Evolutionary conservation across 2,888 invertebrate species (phyloP), one percentile per base, ranked within the genome.

Genomic region (Drosophila flavopinicola): DNA sequence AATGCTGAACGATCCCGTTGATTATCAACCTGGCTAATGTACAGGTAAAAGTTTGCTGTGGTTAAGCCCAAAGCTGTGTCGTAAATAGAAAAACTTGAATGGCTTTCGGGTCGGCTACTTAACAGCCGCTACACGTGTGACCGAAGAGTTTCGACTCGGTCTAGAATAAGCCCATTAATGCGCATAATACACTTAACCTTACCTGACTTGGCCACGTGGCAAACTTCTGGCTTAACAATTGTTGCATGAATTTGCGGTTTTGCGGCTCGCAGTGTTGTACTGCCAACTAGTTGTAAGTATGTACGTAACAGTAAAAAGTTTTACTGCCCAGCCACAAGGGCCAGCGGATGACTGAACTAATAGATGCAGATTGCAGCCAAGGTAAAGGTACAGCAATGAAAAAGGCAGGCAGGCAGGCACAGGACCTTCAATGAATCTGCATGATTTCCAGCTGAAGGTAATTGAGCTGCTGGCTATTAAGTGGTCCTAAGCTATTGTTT

Each of bases 221-320:
- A 66, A 73, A 84, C 49, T 78, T 70, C 67, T 66, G 67, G 70
- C 82, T 67, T 54, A 84, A 80, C 85, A 80, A 74, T 78, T 72
- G 78, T 82, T 85, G 78, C 85, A 85, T 82, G 78, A 82, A 72
- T 66, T 79, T 72, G 85, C 75, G 61, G 58, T 68, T 85, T 58
- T 42, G 37, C 51, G 20, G 20, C 20, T 20, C 20, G 4, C 4
- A n/a, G 2, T 32, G 20, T 45, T 51, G 45, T 64, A 49, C 54
- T 45, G 30, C 52, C 41, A 57, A 57, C 72, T 41, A 58, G 59
- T 39, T 61, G 57, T 47, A 59, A 63, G 66, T 68, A 23, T 59
- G 54, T 52, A 49, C 51, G 67, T 59, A 72, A 47, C 57, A 49
- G 37, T 32, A 57, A 58, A 79, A 80, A 77, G 53, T 61, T 77